phyloP scores from a whole-genome alignment of 1,140 invertebrate species.

The Drosophila pandora region DNA sequence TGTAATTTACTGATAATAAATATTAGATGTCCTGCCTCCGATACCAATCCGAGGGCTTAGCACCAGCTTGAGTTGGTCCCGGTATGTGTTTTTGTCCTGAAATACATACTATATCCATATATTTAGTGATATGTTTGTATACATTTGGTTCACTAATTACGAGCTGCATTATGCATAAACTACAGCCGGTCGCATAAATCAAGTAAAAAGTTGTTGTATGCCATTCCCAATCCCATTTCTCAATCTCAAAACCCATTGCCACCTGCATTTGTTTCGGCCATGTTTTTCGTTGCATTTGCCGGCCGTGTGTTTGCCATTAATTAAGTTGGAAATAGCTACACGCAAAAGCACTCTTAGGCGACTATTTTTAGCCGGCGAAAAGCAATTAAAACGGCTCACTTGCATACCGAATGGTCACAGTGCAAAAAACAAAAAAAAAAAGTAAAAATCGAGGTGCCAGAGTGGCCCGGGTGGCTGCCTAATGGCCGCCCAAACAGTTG shows the following conservation, averaged over 20 bases:
- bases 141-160: conserved; percentile 70
- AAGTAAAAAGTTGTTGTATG: conserved; percentile 68
- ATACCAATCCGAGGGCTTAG: conserved; percentile 27
- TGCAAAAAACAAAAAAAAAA: conserved; percentile 6
- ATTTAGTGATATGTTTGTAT: conserved; percentile 20
- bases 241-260: conserved; percentile 18
- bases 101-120: background rate
- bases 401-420: conserved; percentile 56
- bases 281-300: conserved; percentile 39
- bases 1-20: conserved; percentile 82
- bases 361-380: conserved; percentile 73
- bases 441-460: conserved; percentile 32
- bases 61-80: conserved; percentile 27
- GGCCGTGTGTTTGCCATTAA: conserved; percentile 74
- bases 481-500: conserved; percentile 66
- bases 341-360: conserved; percentile 79
- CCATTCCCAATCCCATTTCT: conserved; percentile 7
- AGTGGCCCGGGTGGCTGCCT: conserved; percentile 6
- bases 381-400: conserved; percentile 73
- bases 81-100: background rate
- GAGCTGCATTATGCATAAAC: conserved; percentile 75
- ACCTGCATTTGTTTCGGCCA: conserved; percentile 37
- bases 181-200: conserved; percentile 66
- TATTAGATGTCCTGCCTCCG: conserved; percentile 59
- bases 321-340: conserved; percentile 80